A percentile compares a stretch with the other conserved stretches of the same genome.
These are phyloP conservation scores for Drosophila villosipedis DNA, from an alignment of 2,888 invertebrate species.

Conservation along the genomic window DNA sequence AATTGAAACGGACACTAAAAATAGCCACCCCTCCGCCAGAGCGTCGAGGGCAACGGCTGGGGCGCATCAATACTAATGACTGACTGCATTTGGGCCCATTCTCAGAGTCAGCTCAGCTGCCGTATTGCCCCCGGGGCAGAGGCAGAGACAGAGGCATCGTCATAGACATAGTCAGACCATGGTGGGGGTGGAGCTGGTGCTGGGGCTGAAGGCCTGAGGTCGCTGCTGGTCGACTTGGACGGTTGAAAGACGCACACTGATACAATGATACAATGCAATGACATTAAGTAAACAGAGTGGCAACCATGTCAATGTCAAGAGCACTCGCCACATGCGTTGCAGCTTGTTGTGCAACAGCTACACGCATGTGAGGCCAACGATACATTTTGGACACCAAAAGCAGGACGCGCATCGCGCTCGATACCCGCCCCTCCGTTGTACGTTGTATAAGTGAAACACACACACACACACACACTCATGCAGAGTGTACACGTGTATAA, in stretches of 20 bases:
- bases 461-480: neutral
- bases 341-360: constrained; percentile 27
- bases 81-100: constrained; percentile 21
- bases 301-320: constrained; percentile 80
- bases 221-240: constrained; percentile 37
- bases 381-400: constrained; percentile 66
- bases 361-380: constrained; percentile 52
- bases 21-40: constrained; percentile 78
- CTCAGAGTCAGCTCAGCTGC: constrained; percentile 10
- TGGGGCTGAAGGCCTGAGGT: neutral
- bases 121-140: constrained; percentile 7
- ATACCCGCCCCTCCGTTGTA: neutral
- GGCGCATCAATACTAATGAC: constrained; percentile 67
- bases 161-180: neutral
- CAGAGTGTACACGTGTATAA: constrained; percentile 14
- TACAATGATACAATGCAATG: constrained; percentile 65
- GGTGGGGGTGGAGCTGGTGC: neutral
- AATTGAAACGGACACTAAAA: constrained; percentile 82
- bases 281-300: constrained; percentile 76
- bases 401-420: constrained; percentile 57
- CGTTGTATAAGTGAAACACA: constrained; percentile 36
- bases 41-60: constrained; percentile 59
- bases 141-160: neutral
- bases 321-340: constrained; percentile 70
- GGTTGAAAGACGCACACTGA: constrained; percentile 49